phyloP scores from a whole-genome alignment of 2,888 invertebrate species.

The Empis livida region DNA sequence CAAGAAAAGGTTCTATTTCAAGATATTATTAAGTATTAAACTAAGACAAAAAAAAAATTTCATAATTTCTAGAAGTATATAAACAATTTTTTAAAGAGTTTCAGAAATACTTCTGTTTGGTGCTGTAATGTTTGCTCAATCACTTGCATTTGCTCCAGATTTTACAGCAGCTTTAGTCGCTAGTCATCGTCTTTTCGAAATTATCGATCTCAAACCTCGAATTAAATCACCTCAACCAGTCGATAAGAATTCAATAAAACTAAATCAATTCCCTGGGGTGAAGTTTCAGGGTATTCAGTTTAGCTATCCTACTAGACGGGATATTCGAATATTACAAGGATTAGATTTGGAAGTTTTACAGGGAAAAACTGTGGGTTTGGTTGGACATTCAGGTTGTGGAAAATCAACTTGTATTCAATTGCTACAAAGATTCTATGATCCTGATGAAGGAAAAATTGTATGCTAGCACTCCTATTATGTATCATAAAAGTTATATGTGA shows the following conservation, averaged over 20 bases:
- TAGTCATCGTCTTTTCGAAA: constrained; percentile 52
- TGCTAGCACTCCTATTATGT: constrained; percentile 13
- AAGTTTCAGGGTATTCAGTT: constrained; percentile 57
- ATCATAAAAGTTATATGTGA: too few species aligned
- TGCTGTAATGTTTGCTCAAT: constrained; percentile 68
- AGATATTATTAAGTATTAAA: constrained; percentile 61
- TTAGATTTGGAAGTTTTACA: constrained; percentile 51
- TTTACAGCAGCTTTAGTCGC: constrained; percentile 61
- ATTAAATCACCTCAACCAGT: constrained; percentile 38
- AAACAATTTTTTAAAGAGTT: constrained; percentile 37
- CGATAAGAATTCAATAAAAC: constrained; percentile 24
- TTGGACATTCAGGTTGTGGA: constrained; percentile 65
- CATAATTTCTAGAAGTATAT: background rate
- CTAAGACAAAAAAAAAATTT: too few species aligned
- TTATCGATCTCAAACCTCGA: constrained; percentile 46
- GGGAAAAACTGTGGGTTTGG: constrained; percentile 61
- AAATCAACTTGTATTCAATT: constrained; percentile 72
- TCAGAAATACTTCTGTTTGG: constrained; percentile 67
- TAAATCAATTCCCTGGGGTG: constrained; percentile 30
- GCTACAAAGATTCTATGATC: constrained; percentile 67
- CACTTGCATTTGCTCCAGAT: constrained; percentile 64
- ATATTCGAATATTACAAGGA: constrained; percentile 59
- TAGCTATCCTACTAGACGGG: constrained; percentile 68
- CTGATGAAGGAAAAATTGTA: constrained; percentile 50
- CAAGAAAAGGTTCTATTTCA: constrained; percentile 48